Percentiles rank a stretch among this genome's conserved stretches.
Conservation (phyloP, 2,797 vertebrate species). For the Macropus fuliginosus region DNA sequence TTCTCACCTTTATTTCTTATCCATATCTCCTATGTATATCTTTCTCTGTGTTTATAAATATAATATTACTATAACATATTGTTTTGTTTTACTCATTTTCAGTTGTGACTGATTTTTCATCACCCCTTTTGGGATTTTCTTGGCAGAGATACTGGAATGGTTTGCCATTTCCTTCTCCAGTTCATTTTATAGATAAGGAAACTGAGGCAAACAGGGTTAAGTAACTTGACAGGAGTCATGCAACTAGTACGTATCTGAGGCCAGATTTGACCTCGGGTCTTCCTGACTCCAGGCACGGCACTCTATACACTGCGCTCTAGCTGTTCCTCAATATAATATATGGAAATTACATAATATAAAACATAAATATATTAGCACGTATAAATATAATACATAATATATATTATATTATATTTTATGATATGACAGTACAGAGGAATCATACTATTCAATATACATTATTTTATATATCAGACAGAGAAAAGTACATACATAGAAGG, state of each 20-base stretch:
- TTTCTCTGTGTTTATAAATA: constrained; percentile 42
- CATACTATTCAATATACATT: too few relatives aligned
- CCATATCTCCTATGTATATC: neutral
- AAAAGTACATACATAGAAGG: too few relatives aligned
- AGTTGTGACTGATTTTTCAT: neutral
- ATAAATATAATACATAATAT: too few relatives aligned
- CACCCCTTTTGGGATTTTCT: neutral
- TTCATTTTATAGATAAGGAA: neutral
- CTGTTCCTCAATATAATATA: neutral
- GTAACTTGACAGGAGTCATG: neutral
- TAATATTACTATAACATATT: neutral
- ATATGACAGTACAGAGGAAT: neutral
- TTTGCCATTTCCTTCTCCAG: neutral
- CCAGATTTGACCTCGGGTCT: neutral
- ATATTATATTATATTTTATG: too few relatives aligned
- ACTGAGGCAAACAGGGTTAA: neutral
- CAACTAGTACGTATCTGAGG: neutral
- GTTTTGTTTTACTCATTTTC: neutral
- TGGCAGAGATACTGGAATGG: neutral
- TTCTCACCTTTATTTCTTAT: constrained; percentile 52
- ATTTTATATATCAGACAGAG: too few relatives aligned
- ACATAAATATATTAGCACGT: neutral
- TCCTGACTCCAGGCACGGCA: neutral
- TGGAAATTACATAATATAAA: neutral
- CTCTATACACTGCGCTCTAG: neutral